Evolutionary conservation across 1,140 invertebrate genomes (phyloP), one percentile per base, ranked within the genome.

Genomic region (Lerema accius): DNA sequence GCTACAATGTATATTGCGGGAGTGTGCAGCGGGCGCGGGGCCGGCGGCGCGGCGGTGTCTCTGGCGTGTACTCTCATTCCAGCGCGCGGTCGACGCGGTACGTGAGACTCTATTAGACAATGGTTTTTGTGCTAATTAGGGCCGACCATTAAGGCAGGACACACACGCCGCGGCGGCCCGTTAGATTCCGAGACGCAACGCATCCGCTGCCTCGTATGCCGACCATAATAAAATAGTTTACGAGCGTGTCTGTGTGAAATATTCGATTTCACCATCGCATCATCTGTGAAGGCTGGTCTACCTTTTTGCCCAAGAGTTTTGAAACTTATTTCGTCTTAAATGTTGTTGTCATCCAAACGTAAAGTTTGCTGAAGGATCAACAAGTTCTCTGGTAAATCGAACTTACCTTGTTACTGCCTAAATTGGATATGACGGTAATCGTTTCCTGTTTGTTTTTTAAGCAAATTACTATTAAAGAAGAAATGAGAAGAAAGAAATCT

Each of bases 61-160:
- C 50, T 53, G 50, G 40, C 50, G 39, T 53, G 15, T 53, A 53
- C 50, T 53, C 50, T 53, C 50, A 53, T 53, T 53, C 50, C 50
- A 35, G 4, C 50, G 50, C 37, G 50, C 37, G 51, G 51, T 23
- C 19, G 19, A 23, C 19, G 19, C 5, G 19, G 2, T 23, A 55
- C 51, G 51, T 55, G 51, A 55, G 51, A 55, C 37, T 56, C 53
- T 16, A 56, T 56, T 56, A 55, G 45, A 56, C 53, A 56, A 56
- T 56, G 53, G 13, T 65, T 65, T 65, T 65, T 65, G 63, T 65
- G 17, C 40, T 51, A 59, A 65, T 65, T 65, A 65, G 40, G 51
- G 39, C 37, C 37, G 26, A 13, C 56, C 55, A 69, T 69, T 60
- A 62, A 64, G 49, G 43, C 45, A 14, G 66, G 45, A 63, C 65